Evolutionary conservation across 2,888 invertebrate species (phyloP), one percentile per base, ranked within the genome.

Genomic region (Acanthosepion esculentum): DNA sequence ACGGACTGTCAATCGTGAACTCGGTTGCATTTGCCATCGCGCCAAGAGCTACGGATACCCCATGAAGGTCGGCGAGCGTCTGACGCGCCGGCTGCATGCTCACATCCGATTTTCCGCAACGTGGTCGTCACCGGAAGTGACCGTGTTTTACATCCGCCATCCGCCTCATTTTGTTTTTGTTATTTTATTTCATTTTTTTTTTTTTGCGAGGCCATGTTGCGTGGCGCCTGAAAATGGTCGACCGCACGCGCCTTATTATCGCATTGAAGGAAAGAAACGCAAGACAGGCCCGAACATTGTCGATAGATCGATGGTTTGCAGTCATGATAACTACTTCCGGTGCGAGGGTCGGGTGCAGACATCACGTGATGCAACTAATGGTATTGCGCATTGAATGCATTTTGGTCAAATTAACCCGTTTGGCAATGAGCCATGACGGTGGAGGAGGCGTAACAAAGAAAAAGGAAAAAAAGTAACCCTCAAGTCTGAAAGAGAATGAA

Each of bases 21-120:
- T 33, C n/a, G 3, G n/a, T n/a, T n/a, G n/a, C 33, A n/a, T 78
- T 78, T 78, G 78, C n/a, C n/a, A 78, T 10, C 78, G 78, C n/a
- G 78, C 78, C 78, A 78, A 78, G 33, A 78, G 78, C 78, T 15
- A 12, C n/a, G 12, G 78, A n/a, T 12, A 78, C n/a, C 78, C n/a
- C 78, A n/a, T 78, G 78, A n/a, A n/a, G 33, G 78, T 78, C 78
- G n/a, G n/a, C n/a, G 78, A n/a, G 78, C 78, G n/a, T n/a, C 78
- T 78, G 78, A 78, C 78, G 78, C 78, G 78, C 78, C 78, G 78
- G 78, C 78, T 78, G 78, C 78, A 78, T 78, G 78, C 78, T 78
- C 78, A 78, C 78, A 78, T 78, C 78, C 78, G 78, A 78, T n/a
- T n/a, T 33, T 78, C 78, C 78, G 78, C 33, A 78, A 78, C n/a